phyloP scores from a whole-genome alignment of 2,888 invertebrate genomes.

The Punctoribates punctum region DNA sequence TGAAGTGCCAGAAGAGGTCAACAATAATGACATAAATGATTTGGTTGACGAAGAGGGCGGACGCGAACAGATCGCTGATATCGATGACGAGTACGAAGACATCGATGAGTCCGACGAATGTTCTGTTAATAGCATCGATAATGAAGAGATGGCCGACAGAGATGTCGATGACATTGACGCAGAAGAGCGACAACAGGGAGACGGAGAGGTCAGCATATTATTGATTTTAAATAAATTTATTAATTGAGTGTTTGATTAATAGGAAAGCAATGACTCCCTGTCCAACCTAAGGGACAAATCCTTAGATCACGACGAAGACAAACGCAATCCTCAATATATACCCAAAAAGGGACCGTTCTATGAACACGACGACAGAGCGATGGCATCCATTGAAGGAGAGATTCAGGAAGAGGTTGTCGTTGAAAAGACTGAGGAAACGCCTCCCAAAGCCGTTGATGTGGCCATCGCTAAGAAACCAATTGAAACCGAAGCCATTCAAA shows the following conservation, averaged over 20 bases:
- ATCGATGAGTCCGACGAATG: slow-evolving; percentile 49
- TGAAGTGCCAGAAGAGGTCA: background rate
- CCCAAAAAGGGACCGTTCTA: slow-evolving; percentile 94
- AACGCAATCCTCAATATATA: slow-evolving; percentile 94
- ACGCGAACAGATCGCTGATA: slow-evolving; percentile 47
- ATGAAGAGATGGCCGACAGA: slow-evolving; percentile 50
- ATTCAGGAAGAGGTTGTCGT: background rate
- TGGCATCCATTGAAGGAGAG: slow-evolving; percentile 45
- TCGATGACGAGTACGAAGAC: slow-evolving; percentile 45
- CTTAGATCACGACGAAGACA: slow-evolving; percentile 87
- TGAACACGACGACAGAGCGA: slow-evolving; percentile 80
- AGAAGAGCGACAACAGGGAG: slow-evolving; percentile 54
- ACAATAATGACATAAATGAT: slow-evolving; percentile 24
- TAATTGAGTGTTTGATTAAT: background rate
- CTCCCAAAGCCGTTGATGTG: slow-evolving; percentile 12
- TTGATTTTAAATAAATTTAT: background rate
- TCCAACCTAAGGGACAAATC: slow-evolving; percentile 54
- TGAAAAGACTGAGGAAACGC: slow-evolving; percentile 9
- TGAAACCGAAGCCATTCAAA: background rate
- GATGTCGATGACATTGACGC: slow-evolving; percentile 52
- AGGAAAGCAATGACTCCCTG: slow-evolving; percentile 43
- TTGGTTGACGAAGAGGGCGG: slow-evolving; percentile 20
- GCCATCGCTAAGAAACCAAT: slow-evolving; percentile 17
- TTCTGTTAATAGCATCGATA: slow-evolving; percentile 48
- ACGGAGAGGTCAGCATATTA: slow-evolving; percentile 61